Evolutionary conservation across 2,113 vertebrate genomes (phyloP).

Genomic region (Saccopteryx leptura): DNA sequence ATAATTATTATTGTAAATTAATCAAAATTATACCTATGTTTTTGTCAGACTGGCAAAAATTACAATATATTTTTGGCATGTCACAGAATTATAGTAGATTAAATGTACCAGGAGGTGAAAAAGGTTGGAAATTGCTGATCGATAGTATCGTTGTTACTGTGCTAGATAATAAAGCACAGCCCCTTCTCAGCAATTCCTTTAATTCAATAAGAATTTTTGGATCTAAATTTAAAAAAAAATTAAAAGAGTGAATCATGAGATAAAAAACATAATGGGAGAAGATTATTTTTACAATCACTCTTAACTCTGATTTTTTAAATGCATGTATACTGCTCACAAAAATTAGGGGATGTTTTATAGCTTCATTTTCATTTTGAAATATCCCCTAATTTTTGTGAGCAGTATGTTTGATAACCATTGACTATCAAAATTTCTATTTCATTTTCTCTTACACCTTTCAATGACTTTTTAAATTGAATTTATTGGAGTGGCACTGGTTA

Average conservation of each 20-base stretch:
- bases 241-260: not conserved
- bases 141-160: not conserved
- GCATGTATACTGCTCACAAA: too few relatives aligned
- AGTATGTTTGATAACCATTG: not conserved
- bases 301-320: constrained; percentile 9
- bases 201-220: not conserved
- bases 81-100: too few relatives aligned
- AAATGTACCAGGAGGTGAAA: not conserved
- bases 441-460: not conserved
- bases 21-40: too few relatives aligned
- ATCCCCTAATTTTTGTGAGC: too few relatives aligned
- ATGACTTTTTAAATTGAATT: too few relatives aligned
- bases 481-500: too few relatives aligned
- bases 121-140: not conserved
- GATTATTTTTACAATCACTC: not conserved
- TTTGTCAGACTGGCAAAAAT: too few relatives aligned
- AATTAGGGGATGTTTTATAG: too few relatives aligned
- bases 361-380: too few relatives aligned
- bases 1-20: not conserved
- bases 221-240: not conserved
- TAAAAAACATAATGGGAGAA: not conserved
- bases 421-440: not conserved
- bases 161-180: not conserved
- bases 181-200: not conserved
- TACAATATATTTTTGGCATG: too few relatives aligned